Base-by-base conservation (phyloP, 2,888 invertebrate species). In the Machimus atricapillus region DNA sequence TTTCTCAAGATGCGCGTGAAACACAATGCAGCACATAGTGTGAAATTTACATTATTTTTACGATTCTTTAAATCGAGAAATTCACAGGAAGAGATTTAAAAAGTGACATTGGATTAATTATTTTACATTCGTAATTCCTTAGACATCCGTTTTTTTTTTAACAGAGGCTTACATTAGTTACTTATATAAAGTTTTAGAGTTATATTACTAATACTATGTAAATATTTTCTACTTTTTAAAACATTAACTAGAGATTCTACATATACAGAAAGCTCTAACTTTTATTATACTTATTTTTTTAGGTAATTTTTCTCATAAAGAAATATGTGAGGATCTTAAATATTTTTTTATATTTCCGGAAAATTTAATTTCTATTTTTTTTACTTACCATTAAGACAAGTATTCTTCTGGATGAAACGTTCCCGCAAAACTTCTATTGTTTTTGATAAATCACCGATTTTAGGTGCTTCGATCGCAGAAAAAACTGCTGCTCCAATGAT, bases 401-500 rank as follows among this genome's bases (percentile, higher is more conserved):
- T 92, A 90, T 96, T 94, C 14, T 94, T 92, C 74, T 92, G 91
- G 31, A 96, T 93, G 92, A 97, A 97, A 85, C 93, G 91, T 46
- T 92, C 90, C 90, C 96, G 94, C 88, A 94, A 91, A 52, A 92
- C 91, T 85, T 93, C 93, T 74, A 97, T 92, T 76, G 93, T 93
- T 82, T 93, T 93, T 52, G 94, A 94, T 87, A 94, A 93, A 83
- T 94, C 93, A 73, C 93, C 93, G 91, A 96, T 96, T 89, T 94
- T 93, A 0, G 96, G 96, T 6, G 95, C 94, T 92, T 97, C 97
- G 89, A 97, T 95, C n/a, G 95, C 94, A 87, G 96, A 95, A 91
- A 97, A 97, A 88, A 97, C 94, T 23, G 95, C 94, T 0, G 97
- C 97, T 23, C 97, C 97, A 91, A 96, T 92, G 52, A 95, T 92